Evolutionary conservation across 1,140 invertebrate genomes (phyloP), one percentile per base, ranked within the genome.

Genomic region (Bathynomus jamesi): DNA sequence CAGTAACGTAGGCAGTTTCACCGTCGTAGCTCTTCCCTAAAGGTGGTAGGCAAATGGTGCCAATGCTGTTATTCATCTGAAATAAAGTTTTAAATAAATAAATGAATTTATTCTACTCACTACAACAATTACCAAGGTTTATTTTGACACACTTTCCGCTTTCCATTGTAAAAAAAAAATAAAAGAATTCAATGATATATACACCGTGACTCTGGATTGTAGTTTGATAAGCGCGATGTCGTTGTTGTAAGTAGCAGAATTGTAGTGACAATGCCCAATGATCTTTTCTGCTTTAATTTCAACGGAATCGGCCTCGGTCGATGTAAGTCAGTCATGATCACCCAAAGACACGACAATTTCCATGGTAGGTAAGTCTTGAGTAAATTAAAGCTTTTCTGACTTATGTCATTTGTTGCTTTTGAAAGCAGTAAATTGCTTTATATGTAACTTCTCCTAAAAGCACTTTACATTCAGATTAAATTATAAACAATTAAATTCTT

Each of bases 21-120:
- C 64, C 67, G 32, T 7, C 64, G 40, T 74, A 74, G 5, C 7
- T 61, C 1, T 27, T 31, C 0, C 10, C 21, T 0, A 53, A 60
- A 4, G 73, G 69, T 21, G 73, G 73, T 46, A 74, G 28, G 40
- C 73, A 74, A 28, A 74, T 69, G 0, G 73, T 67, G 63, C 70
- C 17, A 0, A 74, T 53, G 5, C 4, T 70, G 1, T 21, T 25
- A 3, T 28, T 46, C 29, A 74, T 27, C 73, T 74, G 68, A 25
- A 61, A 32, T 13, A n/a, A n/a, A 68, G 2, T n/a, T n/a, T n/a
- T n/a, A n/a, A n/a, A n/a, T n/a, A n/a, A n/a, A n/a, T n/a, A n/a
- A n/a, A 40, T n/a, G 8, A n/a, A n/a, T n/a, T n/a, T n/a, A n/a
- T n/a, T n/a, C n/a, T n/a, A n/a, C n/a, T n/a, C n/a, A n/a, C n/a